Base-by-base conservation (phyloP, 2,113 vertebrate genomes). In the Jaculus jaculus region DNA sequence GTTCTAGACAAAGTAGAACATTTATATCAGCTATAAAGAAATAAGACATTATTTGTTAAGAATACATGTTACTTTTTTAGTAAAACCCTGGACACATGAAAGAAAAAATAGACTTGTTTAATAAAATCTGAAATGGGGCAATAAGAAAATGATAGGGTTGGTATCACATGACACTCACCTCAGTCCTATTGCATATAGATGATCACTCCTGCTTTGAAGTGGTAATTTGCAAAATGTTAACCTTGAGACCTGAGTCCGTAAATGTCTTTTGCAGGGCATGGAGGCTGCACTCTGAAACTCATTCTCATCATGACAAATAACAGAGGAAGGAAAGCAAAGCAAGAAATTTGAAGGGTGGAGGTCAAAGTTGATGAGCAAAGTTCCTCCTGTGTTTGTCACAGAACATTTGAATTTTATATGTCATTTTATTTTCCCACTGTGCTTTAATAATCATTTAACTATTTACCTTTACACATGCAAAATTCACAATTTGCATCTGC, bases 401-500 rank as follows among this genome's bases (percentile, higher is more conserved):
- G 30, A 32, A 58, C 11, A 96, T 96, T 97, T 94, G 86, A 94
- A 97, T 96, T 94, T 93, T 93, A 93, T 93, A 93, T 94, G 92
- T 82, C 86, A 71, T 91, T 92, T 96, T 93, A 91, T 96, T 94
- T 95, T 82, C 96, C 83, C 73, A 82, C 86, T 72, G 54, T 88
- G 47, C 63, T 92, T 95, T 96, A 96, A 94, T 95, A 97, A 96
- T 95, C 83, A 96, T 91, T 96, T 96, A 94, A 86, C 51, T 97
- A 96, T 96, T 97, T 97, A 96, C 95, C 90, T 96, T 96, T 90
- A 89, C 63, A 66, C 88, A 84, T 95, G 88, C 93, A 93, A 94
- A 96, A 97, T 89, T 96, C 95, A 90, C 61, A 87, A 97, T 97
- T 97, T 96, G 90, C 97, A 96, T 97, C 94, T 93, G 95, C 95